Evolutionary conservation across 2,113 vertebrate species (phyloP).

Genomic region (Thunnus thynnus): DNA sequence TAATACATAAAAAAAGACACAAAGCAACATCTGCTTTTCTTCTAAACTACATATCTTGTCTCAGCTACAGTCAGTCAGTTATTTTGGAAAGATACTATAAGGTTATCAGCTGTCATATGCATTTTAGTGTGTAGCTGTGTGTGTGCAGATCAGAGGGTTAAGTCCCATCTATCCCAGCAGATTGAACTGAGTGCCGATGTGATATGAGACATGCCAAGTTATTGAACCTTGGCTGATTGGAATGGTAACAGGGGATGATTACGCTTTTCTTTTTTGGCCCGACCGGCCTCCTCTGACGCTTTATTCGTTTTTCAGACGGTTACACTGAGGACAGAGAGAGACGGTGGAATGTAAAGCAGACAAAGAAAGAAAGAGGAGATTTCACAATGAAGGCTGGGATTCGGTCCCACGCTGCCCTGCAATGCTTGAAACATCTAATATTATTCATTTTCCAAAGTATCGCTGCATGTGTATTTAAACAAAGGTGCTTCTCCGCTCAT

Average conservation of each 20-base stretch:
- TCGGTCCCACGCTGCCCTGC: background rate
- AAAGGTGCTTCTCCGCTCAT: too few relatives aligned
- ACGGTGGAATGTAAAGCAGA: background rate
- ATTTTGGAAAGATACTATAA: background rate
- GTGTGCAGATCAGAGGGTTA: conserved; percentile 49
- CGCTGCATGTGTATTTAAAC: too few relatives aligned
- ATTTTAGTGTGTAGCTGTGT: conserved; percentile 9
- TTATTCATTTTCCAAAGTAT: too few relatives aligned
- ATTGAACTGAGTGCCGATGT: conserved; percentile 65
- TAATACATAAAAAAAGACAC: conserved; percentile 34
- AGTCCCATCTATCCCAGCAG: conserved; percentile 51
- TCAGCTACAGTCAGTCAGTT: background rate
- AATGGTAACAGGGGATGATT: conserved; percentile 67
- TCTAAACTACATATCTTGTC: background rate
- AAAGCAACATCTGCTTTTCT: conserved; percentile 22
- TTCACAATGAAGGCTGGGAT: conserved; percentile 7
- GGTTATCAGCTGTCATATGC: conserved; percentile 21
- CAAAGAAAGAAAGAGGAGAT: background rate
- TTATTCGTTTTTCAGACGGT: conserved; percentile 48
- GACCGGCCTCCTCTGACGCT: conserved; percentile 5
- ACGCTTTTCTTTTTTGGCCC: conserved; percentile 47
- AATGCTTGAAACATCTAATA: background rate
- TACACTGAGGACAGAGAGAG: conserved; percentile 18
- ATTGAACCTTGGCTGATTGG: conserved; percentile 72
- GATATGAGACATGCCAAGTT: conserved; percentile 72